These are phyloP conservation scores for Philereme vetulata DNA, from an alignment of 2,888 invertebrate genomes.

Conservation along the genomic window DNA sequence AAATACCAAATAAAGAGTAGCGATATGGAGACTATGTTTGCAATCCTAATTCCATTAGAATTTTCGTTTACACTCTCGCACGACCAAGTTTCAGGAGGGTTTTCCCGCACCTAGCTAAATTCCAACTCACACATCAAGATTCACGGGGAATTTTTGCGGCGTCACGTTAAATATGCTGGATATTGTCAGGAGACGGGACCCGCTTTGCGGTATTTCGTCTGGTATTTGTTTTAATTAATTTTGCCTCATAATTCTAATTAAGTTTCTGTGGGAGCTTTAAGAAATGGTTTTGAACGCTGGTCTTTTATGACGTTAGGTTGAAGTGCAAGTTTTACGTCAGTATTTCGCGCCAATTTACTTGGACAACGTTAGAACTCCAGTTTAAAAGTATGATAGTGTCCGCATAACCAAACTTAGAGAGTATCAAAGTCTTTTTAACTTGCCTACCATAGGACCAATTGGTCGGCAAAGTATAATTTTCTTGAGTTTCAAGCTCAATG, in stretches of 20 bases:
- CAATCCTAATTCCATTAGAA: conserved; percentile 38
- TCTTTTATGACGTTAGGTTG: conserved; percentile 17
- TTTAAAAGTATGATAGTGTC: not conserved
- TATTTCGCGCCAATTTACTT: not conserved
- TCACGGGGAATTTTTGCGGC: conserved; percentile 29
- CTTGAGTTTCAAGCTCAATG: conserved; percentile 19
- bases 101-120: conserved; percentile 29
- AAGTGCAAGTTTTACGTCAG: conserved; percentile 4
- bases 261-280: conserved; percentile 17
- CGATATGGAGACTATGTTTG: conserved; percentile 36
- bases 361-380: conserved; percentile 2
- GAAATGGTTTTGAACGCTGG: conserved; percentile 6
- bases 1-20: conserved; percentile 18
- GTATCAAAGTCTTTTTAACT: conserved; percentile 12
- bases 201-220: conserved; percentile 31
- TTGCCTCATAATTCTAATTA: conserved; percentile 33
- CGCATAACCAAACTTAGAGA: conserved; percentile 1
- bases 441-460: conserved; percentile 12
- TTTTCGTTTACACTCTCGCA: conserved; percentile 30
- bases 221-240: conserved; percentile 41
- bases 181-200: conserved; percentile 26
- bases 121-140: conserved; percentile 31
- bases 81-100: conserved; percentile 7
- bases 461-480: conserved; percentile 18
- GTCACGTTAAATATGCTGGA: conserved; percentile 30